Evolutionary conservation across 2,113 vertebrate genomes (phyloP), one percentile per base, ranked within the genome.

Genomic region (Rattus rattus): DNA sequence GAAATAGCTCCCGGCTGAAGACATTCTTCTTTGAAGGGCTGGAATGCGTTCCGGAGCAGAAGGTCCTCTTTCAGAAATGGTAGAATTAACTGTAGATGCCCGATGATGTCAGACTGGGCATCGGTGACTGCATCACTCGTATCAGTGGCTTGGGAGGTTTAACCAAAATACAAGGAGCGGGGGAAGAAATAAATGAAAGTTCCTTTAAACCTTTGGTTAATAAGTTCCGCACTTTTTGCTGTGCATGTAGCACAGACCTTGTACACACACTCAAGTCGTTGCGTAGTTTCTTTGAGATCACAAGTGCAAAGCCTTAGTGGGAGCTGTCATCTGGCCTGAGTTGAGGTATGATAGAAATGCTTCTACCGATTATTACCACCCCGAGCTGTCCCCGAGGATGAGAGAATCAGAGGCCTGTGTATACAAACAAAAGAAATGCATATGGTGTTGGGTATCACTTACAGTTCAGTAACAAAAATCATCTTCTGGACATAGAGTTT

Each of bases 1-100:
- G 95, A 98, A 93, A 97, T 98, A 95, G 97, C 93, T 98, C 97
- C 73, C 91, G 97, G 95, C 10, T 70, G 96, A 95, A 97, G 94
- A 97, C 95, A 98, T 96, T 95, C 95, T 96, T 95, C 95, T 96
- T 95, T 88, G 79, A 97, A 98, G 80, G 96, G 47, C 92, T 98
- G 93, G 39, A 98, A 94, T 26, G 87, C 92, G 93, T 96, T 95
- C 95, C 94, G 36, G 90, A 96, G 90, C 88, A 92, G 86, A 93
- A 91, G 54, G 63, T 90, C 84, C 69, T 97, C 93, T 97, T 65
- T 96, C 52, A 97, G 39, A 92, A 67, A 49, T 11, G 36, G 4
- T 88, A 87, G 83, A 86, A 90, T 77, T 90, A 88, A 49, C 73
- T 61, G 93, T 80, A 92, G 85, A 59, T 94, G 88, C 95, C 47